These are phyloP conservation scores for Norana najaformis DNA, from an alignment of 2,888 invertebrate genomes.

Conservation along the genomic window DNA sequence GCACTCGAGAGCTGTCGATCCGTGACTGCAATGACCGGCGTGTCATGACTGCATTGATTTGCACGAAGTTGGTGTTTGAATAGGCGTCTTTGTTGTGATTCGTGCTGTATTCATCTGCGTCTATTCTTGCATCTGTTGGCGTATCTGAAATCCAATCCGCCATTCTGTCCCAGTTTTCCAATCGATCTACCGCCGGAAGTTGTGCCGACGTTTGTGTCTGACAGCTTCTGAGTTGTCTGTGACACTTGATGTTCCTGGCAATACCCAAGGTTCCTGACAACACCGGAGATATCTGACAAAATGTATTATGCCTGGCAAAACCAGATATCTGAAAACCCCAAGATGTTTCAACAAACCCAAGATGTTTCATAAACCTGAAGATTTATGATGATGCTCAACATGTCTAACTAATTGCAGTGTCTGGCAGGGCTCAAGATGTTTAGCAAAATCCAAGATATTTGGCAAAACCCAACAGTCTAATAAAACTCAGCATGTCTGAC, in stretches of 20 bases:
- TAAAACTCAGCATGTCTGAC: neutral
- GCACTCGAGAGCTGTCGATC: neutral
- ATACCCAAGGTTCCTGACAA: neutral
- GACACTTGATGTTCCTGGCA: neutral
- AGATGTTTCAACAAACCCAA: neutral
- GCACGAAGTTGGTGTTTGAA: neutral
- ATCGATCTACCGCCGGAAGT: neutral
- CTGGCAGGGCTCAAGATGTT: too few species aligned
- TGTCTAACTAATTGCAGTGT: too few species aligned
- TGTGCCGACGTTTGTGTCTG: neutral
- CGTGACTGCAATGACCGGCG: neutral
- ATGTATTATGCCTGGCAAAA: too few species aligned
- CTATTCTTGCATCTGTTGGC: constrained; percentile 6
- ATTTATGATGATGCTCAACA: too few species aligned
- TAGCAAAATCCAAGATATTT: neutral
- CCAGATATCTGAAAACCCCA: neutral
- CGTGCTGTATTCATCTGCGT: neutral
- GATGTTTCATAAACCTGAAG: neutral
- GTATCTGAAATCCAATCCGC: neutral
- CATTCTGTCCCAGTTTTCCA: neutral
- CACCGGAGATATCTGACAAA: neutral
- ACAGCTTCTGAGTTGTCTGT: neutral
- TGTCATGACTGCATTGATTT: neutral
- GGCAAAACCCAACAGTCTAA: neutral
- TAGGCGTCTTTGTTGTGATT: neutral